Percentiles rank a stretch among this genome's conserved stretches.
phyloP scores from a whole-genome alignment of 2,113 vertebrate species.

The Macrotus californicus region DNA sequence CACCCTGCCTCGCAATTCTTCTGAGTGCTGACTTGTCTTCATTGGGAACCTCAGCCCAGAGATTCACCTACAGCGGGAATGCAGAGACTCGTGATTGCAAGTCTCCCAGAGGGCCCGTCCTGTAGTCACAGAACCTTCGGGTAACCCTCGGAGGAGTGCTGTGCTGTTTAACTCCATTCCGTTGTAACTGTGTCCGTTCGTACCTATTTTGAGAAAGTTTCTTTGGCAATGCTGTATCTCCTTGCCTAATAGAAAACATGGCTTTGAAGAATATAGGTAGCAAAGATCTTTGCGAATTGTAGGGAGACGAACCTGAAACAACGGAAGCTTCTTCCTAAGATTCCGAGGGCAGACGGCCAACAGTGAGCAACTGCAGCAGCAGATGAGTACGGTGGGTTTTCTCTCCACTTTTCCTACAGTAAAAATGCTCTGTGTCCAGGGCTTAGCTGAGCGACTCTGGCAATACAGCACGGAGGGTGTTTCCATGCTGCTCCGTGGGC shows the following conservation, averaged over 20 bases:
- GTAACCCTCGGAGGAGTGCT: accelerated
- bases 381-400: background rate
- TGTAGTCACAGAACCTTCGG: accelerated
- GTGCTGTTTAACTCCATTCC: no score
- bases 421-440: background rate
- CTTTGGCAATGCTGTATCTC: background rate
- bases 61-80: background rate
- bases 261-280: background rate
- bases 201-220: background rate
- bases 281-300: background rate
- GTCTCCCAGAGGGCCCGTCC: background rate
- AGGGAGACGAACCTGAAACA: background rate
- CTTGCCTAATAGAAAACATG: background rate
- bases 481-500: accelerated
- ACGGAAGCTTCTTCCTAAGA: background rate
- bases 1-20: background rate
- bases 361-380: accelerated
- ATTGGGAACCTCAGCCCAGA: background rate
- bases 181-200: background rate
- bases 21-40: background rate
- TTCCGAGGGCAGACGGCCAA: background rate
- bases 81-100: accelerated
- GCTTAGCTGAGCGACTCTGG: background rate
- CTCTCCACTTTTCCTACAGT: background rate
- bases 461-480: background rate